Evolutionary conservation across 2,888 invertebrate species (phyloP), one percentile per base, ranked within the genome.

Genomic region (Himalopsyche japonica): DNA sequence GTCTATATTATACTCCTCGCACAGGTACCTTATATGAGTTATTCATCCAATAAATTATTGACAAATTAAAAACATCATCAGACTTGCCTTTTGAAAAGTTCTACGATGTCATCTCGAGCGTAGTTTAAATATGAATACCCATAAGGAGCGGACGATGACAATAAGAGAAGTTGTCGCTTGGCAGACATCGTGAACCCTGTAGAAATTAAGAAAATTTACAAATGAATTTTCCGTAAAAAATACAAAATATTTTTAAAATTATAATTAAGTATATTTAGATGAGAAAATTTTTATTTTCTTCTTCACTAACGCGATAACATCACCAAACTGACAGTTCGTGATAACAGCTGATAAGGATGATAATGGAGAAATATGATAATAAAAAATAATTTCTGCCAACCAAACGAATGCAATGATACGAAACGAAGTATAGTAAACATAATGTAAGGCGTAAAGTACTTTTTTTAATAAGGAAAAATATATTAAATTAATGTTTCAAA

Each of bases 121-220:
- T 95, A 95, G 89, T 95, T 94, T 87, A 96, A 89, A 89, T 93
- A 93, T 24, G 93, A 92, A 89, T 92, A 93, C 27, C 95, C 95
- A 90, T 95, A 93, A 76, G 95, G 93, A 87, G 93, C 93, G 0
- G 96, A 96, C 18, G 95, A 95, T 4, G 96, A 96, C 24, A 96
- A 90, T 83, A 96, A 89, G 79, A 96, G 89, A 48, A 95, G 90
- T 89, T 94, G 93, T 86, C 93, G 82, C 43, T 82, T 85, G 18
- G 82, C 47, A 80, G 76, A 85, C 86, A 87, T 87, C 30, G 24
- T 76, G 32, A 82, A 76, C 15, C 34, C 79, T 82, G 20, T 24
- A 12, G 57, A 57, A 57, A 57, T 57, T n/a, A 20, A 10, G 1
- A n/a, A 6, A 57, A 20, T 20, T 57, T 49, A 48, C 3, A 32